Evolutionary conservation across 1,140 invertebrate species (phyloP).

Genomic region (Dermatophagoides farinae): DNA sequence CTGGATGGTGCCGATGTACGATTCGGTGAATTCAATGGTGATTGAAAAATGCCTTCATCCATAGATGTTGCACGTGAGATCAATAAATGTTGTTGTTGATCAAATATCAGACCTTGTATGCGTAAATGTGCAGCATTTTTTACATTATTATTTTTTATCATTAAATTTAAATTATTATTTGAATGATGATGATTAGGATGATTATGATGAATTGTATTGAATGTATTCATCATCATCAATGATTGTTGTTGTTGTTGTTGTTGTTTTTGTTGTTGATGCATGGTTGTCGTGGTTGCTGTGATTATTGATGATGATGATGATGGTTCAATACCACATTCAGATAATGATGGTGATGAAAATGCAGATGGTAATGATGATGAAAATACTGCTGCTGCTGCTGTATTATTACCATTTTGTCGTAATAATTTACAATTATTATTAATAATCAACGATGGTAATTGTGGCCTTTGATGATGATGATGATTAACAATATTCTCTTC

Average conservation of each 20-base stretch:
- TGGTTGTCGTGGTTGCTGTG: not conserved
- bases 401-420: too few relatives aligned
- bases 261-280: not conserved
- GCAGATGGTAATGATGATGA: not conserved
- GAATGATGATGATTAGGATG: not conserved
- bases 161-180: too few relatives aligned
- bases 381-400: too few relatives aligned
- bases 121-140: not conserved
- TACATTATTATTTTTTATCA: too few relatives aligned
- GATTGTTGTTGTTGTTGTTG: not conserved
- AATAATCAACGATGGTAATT: not conserved
- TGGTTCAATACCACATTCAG: not conserved
- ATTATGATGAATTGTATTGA: too few relatives aligned
- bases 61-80: not conserved
- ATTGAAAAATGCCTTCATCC: conserved; percentile 10
- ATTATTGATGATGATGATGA: not conserved
- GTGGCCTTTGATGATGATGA: not conserved
- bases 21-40: conserved; percentile 8
- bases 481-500: not conserved
- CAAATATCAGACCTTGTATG: not conserved
- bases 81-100: not conserved
- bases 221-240: too few relatives aligned
- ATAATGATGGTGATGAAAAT: conserved; percentile 1
- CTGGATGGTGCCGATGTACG: conserved; percentile 18
- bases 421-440: too few relatives aligned